A percentile compares a stretch with the other conserved stretches of the same genome.
Evolutionary conservation across 2,888 invertebrate species (phyloP).

Genomic region (Sycophila texana): DNA sequence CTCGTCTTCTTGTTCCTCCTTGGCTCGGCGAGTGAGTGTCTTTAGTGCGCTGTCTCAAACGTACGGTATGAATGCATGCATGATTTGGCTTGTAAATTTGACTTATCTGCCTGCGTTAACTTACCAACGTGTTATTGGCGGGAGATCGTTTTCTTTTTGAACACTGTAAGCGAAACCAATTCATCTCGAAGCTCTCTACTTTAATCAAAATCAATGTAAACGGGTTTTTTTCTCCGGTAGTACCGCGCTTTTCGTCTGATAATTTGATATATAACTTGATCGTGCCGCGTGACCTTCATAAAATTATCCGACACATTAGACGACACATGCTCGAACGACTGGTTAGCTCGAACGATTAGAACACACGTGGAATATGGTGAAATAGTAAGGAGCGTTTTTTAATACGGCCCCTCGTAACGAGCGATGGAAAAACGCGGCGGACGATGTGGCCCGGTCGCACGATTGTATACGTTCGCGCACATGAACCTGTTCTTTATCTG

Average conservation of each 20-base stretch:
- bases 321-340: slow-evolving; percentile 4
- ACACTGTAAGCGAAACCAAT: not conserved
- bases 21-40: slow-evolving; percentile 17
- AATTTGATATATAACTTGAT: not conserved
- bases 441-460: slow-evolving; percentile 13
- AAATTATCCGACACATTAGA: slow-evolving; percentile 6
- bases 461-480: not conserved
- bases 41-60: not conserved
- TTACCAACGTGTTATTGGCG: slow-evolving; percentile 14
- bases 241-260: not conserved
- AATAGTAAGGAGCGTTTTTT: not conserved
- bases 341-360: not conserved
- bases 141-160: not conserved
- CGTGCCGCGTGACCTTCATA: not conserved
- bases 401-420: not conserved
- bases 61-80: slow-evolving; percentile 8
- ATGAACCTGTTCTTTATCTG: slow-evolving; percentile 50
- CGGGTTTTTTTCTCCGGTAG: not conserved
- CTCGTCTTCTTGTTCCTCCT: slow-evolving; percentile 3
- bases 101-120: slow-evolving; percentile 21
- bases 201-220: not conserved
- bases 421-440: not conserved
- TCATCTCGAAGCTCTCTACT: not conserved
- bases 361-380: slow-evolving; percentile 18
- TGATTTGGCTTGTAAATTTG: slow-evolving; percentile 41